Conservation (phyloP, 2,797 vertebrate species). For the Mormyrus hasselquistii region DNA sequence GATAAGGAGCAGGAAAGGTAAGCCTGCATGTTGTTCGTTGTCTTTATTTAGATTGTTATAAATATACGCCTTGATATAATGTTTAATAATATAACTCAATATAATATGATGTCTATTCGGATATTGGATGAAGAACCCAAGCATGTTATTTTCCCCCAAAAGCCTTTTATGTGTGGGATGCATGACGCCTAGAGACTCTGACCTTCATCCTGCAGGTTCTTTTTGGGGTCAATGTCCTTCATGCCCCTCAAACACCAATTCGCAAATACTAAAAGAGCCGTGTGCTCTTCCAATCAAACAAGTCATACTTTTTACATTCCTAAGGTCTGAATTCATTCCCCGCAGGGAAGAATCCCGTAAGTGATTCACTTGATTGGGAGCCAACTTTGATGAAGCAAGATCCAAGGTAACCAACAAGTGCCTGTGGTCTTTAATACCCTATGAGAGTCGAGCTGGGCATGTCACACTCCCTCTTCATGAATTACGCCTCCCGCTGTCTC, state of each 20-base stretch:
- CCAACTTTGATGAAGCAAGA: constrained; percentile 41
- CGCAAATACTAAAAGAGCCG: constrained; percentile 38
- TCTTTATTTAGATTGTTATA: neutral
- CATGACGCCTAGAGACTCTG: constrained; percentile 57
- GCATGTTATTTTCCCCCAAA: constrained; percentile 32
- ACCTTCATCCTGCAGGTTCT: constrained; percentile 43
- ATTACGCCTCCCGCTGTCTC: neutral
- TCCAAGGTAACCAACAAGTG: constrained; percentile 33
- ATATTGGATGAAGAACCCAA: neutral
- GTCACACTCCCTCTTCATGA: neutral
- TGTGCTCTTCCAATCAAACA: constrained; percentile 69
- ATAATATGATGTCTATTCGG: neutral
- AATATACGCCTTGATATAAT: neutral
- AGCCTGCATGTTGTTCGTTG: neutral
- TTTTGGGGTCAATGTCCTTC: constrained; percentile 31
- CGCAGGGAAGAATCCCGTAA: constrained; percentile 44
- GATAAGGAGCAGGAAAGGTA: constrained; percentile 10
- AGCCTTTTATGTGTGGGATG: constrained; percentile 54
- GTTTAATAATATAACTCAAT: neutral
- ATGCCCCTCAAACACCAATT: constrained; percentile 25
- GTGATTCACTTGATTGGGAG: constrained; percentile 44
- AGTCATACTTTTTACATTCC: constrained; percentile 70
- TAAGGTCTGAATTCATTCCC: constrained; percentile 70
- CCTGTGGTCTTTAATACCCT: constrained; percentile 41
- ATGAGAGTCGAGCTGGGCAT: neutral